These are phyloP conservation scores for Nomada lathburiana DNA, from an alignment of 2,888 invertebrate species.

Conservation along the genomic window DNA sequence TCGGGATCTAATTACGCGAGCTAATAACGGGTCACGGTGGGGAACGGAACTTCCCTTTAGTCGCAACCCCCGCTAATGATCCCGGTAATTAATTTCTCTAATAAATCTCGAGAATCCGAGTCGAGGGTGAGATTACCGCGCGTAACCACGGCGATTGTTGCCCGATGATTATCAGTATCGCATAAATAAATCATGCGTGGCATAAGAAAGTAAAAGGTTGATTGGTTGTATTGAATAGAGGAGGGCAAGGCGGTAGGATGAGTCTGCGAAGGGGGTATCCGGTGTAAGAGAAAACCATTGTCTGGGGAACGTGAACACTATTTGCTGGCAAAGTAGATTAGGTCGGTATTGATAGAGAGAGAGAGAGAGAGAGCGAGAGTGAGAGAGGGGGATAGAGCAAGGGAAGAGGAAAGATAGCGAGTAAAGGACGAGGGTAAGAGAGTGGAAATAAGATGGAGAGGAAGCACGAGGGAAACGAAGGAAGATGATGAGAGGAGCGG, in stretches of 20 bases:
- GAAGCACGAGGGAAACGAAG: slow-evolving; percentile 39
- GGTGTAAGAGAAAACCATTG: slow-evolving; percentile 71
- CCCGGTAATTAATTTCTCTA: slow-evolving; percentile 3
- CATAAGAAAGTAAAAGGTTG: slow-evolving; percentile 43
- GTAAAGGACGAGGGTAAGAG: slow-evolving; percentile 15
- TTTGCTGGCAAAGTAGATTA: slow-evolving; percentile 81
- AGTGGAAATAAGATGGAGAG: slow-evolving; percentile 12
- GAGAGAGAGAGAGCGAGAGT: slow-evolving; percentile 71
- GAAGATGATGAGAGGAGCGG: slow-evolving; percentile 58
- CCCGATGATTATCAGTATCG: slow-evolving; percentile 6
- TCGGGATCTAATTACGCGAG: slow-evolving; percentile 8
- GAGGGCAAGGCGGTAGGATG: slow-evolving; percentile 15
- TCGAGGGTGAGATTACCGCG: neutral
- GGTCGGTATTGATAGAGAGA: slow-evolving; percentile 78
- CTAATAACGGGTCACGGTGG: neutral
- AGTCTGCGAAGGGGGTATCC: slow-evolving; percentile 27
- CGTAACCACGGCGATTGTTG: neutral
- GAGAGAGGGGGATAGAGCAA: slow-evolving; percentile 69
- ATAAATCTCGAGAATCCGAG: neutral
- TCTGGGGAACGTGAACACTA: slow-evolving; percentile 79
- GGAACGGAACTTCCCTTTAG: too few relatives aligned
- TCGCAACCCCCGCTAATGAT: neutral
- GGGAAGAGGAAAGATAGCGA: slow-evolving; percentile 27
- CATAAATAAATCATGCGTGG: slow-evolving; percentile 42
- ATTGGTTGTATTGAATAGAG: slow-evolving; percentile 46